Percentiles rank a stretch among this genome's conserved stretches.
Evolutionary conservation across 2,888 invertebrate genomes (phyloP).

Genomic region (Watsonalla cultraria): DNA sequence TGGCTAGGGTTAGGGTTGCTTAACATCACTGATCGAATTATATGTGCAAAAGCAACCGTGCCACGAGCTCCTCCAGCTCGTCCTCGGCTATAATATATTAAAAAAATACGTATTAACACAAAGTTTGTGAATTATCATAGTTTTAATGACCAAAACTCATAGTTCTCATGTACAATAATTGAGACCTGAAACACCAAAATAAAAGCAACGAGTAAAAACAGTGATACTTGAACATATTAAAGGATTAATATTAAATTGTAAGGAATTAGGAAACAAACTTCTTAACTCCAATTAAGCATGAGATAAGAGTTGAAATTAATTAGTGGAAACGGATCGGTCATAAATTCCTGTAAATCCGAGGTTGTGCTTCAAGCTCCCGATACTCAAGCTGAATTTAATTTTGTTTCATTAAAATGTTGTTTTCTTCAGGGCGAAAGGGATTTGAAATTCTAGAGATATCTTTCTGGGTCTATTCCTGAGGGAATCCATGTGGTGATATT

Average conservation of each 20-base stretch:
- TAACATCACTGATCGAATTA: too few relatives aligned
- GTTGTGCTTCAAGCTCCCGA: constrained; percentile 26
- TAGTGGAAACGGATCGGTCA: constrained; percentile 49
- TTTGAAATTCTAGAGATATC: not conserved
- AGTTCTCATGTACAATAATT: too few relatives aligned
- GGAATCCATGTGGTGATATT: not conserved
- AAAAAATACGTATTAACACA: too few relatives aligned
- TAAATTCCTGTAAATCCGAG: constrained; percentile 45
- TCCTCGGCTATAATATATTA: too few relatives aligned
- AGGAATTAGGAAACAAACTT: constrained; percentile 46
- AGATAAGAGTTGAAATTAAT: constrained; percentile 63
- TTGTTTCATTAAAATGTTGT: constrained; percentile 21
- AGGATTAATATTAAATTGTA: constrained; percentile 33
- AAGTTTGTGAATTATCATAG: too few relatives aligned
- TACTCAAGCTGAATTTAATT: constrained; percentile 32
- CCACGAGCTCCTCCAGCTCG: too few relatives aligned
- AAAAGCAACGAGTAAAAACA: constrained; percentile 12
- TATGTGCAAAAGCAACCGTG: too few relatives aligned
- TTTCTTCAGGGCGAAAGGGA: constrained; percentile 9
- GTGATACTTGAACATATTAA: constrained; percentile 20
- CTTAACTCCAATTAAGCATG: constrained; percentile 52
- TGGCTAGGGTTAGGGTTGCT: too few relatives aligned
- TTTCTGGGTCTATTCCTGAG: too few relatives aligned
- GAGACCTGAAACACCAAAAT: too few relatives aligned
- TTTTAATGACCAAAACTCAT: too few relatives aligned